These are phyloP conservation scores for Hydropsyche betteni DNA, from an alignment of 2,888 invertebrate species.

Conservation along the genomic window DNA sequence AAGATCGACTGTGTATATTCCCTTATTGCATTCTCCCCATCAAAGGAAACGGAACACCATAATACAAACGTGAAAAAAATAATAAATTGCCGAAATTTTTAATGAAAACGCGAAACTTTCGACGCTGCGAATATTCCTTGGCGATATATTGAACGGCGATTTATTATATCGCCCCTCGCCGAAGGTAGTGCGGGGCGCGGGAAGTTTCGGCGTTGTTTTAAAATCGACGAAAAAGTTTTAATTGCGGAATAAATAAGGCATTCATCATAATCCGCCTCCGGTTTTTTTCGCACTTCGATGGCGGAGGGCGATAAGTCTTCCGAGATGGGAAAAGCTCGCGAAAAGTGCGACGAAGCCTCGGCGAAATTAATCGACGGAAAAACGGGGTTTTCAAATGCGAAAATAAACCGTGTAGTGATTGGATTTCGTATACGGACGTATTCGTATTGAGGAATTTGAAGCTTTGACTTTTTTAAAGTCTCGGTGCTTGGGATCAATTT, in stretches of 20 bases:
- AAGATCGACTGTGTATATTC: too few relatives aligned
- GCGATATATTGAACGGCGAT: conserved; percentile 7
- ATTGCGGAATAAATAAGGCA: conserved; percentile 27
- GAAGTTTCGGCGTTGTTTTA: conserved; percentile 8
- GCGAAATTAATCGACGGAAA: not conserved
- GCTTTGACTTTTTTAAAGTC: too few relatives aligned
- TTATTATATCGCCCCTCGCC: not conserved
- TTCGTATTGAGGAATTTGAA: too few relatives aligned
- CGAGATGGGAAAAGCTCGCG: not conserved
- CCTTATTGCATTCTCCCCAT: too few relatives aligned
- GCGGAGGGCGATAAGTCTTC: not conserved
- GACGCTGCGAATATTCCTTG: not conserved
- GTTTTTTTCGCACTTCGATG: not conserved
- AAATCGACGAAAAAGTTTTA: conserved; percentile 24
- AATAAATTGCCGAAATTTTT: too few relatives aligned
- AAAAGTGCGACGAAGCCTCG: not conserved
- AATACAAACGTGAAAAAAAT: too few relatives aligned
- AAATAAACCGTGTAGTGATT: too few relatives aligned
- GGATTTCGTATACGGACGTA: too few relatives aligned
- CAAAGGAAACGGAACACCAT: too few relatives aligned
- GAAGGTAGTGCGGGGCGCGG: not conserved
- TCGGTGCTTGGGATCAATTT: too few relatives aligned
- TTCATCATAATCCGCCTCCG: conserved; percentile 16
- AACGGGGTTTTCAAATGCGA: not conserved
- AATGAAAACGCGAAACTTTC: conserved; percentile 9